These are phyloP conservation scores for Morpho achilles DNA, from an alignment of 2,888 invertebrate species.

Conservation along the genomic window DNA sequence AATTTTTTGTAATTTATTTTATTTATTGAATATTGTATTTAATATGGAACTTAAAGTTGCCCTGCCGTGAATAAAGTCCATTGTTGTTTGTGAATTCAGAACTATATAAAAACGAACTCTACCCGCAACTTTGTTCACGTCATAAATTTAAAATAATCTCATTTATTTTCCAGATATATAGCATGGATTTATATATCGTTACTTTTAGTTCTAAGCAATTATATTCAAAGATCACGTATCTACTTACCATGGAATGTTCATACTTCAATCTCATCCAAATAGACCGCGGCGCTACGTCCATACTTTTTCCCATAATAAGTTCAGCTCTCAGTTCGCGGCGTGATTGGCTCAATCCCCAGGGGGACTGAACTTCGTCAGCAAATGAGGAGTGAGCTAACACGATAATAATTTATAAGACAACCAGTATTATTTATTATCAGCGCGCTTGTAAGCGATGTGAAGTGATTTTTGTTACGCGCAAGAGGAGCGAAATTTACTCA, in stretches of 20 bases:
- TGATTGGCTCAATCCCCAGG: conserved; percentile 71
- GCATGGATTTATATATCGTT: no score
- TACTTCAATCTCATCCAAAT: conserved; percentile 10
- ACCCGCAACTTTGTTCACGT: no score
- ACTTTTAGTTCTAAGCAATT: no score
- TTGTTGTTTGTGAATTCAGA: no score
- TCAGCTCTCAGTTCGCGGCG: conserved; percentile 53
- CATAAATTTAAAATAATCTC: no score
- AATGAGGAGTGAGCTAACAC: conserved; percentile 76
- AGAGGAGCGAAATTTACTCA: no score
- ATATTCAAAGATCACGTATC: not conserved
- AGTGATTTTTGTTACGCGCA: conserved; percentile 15
- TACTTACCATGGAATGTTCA: conserved; percentile 3
- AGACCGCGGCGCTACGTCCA: conserved; percentile 16
- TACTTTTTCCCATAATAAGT: conserved; percentile 70
- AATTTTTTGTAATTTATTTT: no score
- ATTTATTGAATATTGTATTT: no score
- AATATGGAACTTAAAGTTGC: no score
- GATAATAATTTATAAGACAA: conserved; percentile 75
- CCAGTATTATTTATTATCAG: conserved; percentile 68
- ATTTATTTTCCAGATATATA: no score
- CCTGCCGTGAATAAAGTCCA: no score
- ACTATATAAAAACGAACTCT: no score
- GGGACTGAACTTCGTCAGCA: conserved; percentile 76
- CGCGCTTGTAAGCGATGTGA: conserved; percentile 44